A percentile compares a stretch with the other conserved stretches of the same genome.
Evolutionary conservation across 2,797 vertebrate genomes (phyloP).

Genomic region (Tragelaphus eurycerus): DNA sequence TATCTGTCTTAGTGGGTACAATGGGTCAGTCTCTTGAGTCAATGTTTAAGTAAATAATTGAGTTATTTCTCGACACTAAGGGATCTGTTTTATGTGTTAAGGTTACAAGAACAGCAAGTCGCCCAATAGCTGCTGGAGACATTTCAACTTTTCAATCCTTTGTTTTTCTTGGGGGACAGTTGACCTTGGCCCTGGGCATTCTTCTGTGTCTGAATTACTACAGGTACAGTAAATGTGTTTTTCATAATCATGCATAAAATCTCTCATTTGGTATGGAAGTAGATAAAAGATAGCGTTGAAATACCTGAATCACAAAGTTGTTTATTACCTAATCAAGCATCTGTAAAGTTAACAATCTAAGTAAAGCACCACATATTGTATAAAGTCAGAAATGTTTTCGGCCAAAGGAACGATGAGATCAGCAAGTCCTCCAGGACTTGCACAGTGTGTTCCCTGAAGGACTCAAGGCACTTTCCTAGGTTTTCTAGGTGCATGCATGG

Average conservation of each 20-base stretch:
- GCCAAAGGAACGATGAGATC: not conserved
- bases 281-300: slow-evolving; percentile 13
- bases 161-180: slow-evolving; percentile 92
- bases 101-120: slow-evolving; percentile 92
- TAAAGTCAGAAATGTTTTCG: not conserved
- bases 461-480: not conserved
- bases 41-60: not conserved
- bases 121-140: slow-evolving; percentile 94
- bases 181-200: slow-evolving; percentile 91
- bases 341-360: not conserved
- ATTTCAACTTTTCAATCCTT: slow-evolving; percentile 90
- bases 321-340: not conserved
- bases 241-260: not conserved
- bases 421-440: not conserved
- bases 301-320: not conserved
- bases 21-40: not conserved
- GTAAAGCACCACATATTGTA: not conserved
- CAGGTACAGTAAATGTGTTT: slow-evolving; percentile 84
- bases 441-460: not conserved
- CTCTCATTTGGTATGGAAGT: not conserved
- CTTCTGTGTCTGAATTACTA: slow-evolving; percentile 96
- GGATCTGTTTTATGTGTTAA: slow-evolving; percentile 75
- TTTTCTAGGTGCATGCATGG: not conserved
- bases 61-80: not conserved
- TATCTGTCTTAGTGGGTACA: not conserved